phyloP scores from a whole-genome alignment of 2,888 invertebrate species.

The Coecobrya sp. region DNA sequence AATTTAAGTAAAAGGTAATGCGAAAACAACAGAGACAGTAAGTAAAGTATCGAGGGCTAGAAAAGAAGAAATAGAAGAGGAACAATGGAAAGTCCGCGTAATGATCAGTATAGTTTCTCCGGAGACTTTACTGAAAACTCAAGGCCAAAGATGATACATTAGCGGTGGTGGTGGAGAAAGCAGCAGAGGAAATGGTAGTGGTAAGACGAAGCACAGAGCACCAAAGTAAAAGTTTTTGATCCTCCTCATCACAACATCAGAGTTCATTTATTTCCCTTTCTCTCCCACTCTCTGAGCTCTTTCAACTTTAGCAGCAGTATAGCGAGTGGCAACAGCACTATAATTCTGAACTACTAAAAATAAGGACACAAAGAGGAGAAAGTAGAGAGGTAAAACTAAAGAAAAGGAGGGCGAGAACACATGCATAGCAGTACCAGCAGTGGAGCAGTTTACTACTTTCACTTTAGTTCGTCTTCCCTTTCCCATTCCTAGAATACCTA shows the following conservation, averaged over 20 bases:
- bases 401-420: not conserved
- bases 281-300: not conserved
- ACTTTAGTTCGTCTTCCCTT: not conserved
- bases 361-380: constrained; percentile 15
- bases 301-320: not conserved
- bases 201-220: not conserved
- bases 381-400: not conserved
- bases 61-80: not conserved
- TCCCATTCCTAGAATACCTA: not conserved
- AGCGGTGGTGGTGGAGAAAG: not conserved
- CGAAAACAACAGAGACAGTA: not conserved
- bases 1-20: not conserved
- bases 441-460: constrained; percentile 27
- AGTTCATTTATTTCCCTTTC: constrained; percentile 38
- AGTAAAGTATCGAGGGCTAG: not conserved
- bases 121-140: constrained; percentile 41
- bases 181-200: not conserved
- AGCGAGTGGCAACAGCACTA: not conserved
- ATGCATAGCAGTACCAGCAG: too few relatives aligned
- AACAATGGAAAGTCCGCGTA: not conserved
- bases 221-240: constrained; percentile 54
- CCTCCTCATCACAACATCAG: constrained; percentile 46
- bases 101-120: constrained; percentile 32
- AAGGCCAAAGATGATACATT: constrained; percentile 63
- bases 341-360: not conserved